phyloP scores from a whole-genome alignment of 2,797 vertebrate genomes.

The Adrianichthys oophorus region DNA sequence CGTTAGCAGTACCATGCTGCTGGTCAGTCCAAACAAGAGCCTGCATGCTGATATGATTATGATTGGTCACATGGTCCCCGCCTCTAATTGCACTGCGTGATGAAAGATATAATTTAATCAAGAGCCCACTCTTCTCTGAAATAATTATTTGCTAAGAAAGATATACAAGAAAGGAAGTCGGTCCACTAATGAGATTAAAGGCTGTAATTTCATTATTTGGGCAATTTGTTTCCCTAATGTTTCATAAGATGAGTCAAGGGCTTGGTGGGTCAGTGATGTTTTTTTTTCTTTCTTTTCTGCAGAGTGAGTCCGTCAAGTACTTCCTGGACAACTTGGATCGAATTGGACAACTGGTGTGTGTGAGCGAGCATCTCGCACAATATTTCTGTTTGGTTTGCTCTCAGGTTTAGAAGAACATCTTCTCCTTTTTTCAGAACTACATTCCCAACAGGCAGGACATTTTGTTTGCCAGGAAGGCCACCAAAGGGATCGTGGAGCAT shows the following conservation, averaged over 20 bases:
- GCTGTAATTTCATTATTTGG: conserved; percentile 21
- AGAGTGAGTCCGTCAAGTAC: conserved; percentile 98
- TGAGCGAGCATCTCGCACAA: not conserved
- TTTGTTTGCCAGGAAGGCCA: conserved; percentile 92
- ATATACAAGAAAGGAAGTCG: conserved; percentile 20
- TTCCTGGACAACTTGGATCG: conserved; percentile 97
- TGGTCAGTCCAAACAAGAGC: not conserved
- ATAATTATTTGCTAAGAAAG: conserved; percentile 11
- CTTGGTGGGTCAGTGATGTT: conserved; percentile 15
- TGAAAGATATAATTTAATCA: conserved; percentile 39
- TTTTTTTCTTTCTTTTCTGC: conserved; percentile 48
- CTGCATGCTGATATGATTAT: conserved; percentile 25
- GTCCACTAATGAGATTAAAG: conserved; percentile 20
- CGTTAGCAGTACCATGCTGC: not conserved
- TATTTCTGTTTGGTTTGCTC: not conserved
- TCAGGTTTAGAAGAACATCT: not conserved
- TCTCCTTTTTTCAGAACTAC: conserved; percentile 80
- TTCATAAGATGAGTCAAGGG: conserved; percentile 19
- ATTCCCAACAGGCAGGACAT: conserved; percentile 94
- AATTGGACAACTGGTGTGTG: conserved; percentile 93
- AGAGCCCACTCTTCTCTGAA: conserved; percentile 15
- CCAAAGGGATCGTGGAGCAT: conserved; percentile 95
- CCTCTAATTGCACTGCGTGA: conserved; percentile 12
- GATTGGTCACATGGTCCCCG: conserved; percentile 19
- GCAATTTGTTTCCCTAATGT: conserved; percentile 9